Evolutionary conservation across 2,113 vertebrate species (phyloP), one percentile per base, ranked within the genome.

Genomic region (Alexandromys fortis): DNA sequence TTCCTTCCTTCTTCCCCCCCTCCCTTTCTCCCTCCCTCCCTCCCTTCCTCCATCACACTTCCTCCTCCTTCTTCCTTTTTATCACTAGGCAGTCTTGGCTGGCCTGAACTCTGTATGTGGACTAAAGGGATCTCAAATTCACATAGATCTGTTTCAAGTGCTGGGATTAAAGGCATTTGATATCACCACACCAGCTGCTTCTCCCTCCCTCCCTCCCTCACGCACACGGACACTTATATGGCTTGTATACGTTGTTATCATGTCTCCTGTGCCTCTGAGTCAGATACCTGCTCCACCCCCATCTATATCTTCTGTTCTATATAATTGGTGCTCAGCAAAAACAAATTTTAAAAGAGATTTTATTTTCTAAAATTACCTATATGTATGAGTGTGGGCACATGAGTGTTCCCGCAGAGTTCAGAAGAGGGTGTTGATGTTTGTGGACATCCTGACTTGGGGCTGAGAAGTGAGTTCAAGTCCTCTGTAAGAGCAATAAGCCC

Each of bases 41-140:
- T 13, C 2, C 49, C 12, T 47, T 1, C 5, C 45, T 47, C 6
- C 45, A 5, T 47, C 6, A 6, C 45, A 5, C 6, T 7, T 47
- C 45, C 45, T 52, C 49, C 49, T 52, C 13, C 49, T 49, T 49
- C 9, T 33, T 12, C 11, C 0, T 16, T 68, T 14, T 19, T 35
- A 22, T 79, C 33, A 55, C 49, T 79, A 12, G 22, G 17, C 19
- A 35, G 77, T 22, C 33, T 19, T 55, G 33, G 49, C 33, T 79
- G 49, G 77, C 33, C 49, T 35, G 77, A 38, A 83, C 22, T 83
- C 3, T 1, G 35, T 61, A 63, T 42, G 24, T 28, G 52, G 52
- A 61, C 6, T n/a, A 82, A 38, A 82, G 19, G 58, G 52, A 35
- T n/a, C 52, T 61, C 35, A 38, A 82, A 38, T 38, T n/a, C 78